Percentiles rank a stretch among this genome's conserved stretches.
Evolutionary conservation across 2,113 vertebrate species (phyloP).

Genomic region (Leptobrachium leishanense): DNA sequence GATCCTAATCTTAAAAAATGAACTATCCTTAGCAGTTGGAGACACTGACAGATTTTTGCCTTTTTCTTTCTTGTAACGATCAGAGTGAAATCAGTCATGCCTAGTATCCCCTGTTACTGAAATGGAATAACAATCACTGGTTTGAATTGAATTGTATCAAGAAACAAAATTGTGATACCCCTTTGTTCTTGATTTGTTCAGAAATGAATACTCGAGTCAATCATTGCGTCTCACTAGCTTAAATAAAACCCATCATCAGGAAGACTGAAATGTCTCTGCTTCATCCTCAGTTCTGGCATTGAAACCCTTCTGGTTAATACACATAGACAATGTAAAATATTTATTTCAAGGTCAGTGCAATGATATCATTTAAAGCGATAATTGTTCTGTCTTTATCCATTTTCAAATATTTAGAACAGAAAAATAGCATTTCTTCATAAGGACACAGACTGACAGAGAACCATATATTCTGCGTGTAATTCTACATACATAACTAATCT

Average conservation of each 20-base stretch:
- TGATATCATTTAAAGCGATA: background rate
- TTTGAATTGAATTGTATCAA: too few relatives aligned
- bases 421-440: background rate
- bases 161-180: background rate
- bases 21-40: too few relatives aligned
- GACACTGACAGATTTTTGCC: too few relatives aligned
- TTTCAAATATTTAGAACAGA: background rate
- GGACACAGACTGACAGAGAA: background rate
- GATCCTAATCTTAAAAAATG: too few relatives aligned
- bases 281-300: background rate
- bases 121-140: too few relatives aligned
- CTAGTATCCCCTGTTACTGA: too few relatives aligned
- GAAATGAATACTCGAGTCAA: background rate
- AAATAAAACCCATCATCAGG: background rate
- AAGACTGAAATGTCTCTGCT: background rate
- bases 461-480: background rate
- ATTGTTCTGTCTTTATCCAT: background rate
- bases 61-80: too few relatives aligned
- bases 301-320: background rate
- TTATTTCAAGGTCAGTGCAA: background rate
- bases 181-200: background rate
- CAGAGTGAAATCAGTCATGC: too few relatives aligned
- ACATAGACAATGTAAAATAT: background rate
- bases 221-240: background rate
- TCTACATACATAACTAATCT: background rate